Evolutionary conservation across 2,888 invertebrate genomes (phyloP).

Genomic region (Brenthis hecate): DNA sequence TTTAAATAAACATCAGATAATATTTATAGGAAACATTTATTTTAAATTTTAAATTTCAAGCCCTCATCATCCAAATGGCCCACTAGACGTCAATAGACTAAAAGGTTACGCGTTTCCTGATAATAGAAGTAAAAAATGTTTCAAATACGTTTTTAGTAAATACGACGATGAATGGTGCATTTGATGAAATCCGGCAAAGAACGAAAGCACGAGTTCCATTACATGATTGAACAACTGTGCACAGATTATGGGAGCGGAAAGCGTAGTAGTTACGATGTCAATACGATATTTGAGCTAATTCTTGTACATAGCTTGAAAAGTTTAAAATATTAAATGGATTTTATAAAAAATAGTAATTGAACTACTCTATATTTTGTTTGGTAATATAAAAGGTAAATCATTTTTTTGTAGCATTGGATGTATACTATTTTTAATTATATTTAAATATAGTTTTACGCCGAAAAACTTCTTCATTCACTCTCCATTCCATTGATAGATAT

Average conservation of each 20-base stretch:
- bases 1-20: not conserved
- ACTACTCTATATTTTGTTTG: too few relatives aligned
- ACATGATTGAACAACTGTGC: conserved; percentile 40
- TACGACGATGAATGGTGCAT: conserved; percentile 43
- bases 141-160: conserved; percentile 42
- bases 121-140: conserved; percentile 42
- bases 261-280: conserved; percentile 29
- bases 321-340: not conserved
- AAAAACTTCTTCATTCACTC: too few relatives aligned
- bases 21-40: not conserved
- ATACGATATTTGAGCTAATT: conserved; percentile 2
- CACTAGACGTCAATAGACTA: conserved; percentile 32
- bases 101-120: conserved; percentile 35
- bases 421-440: too few relatives aligned
- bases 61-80: conserved; percentile 30
- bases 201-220: conserved; percentile 45
- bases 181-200: conserved; percentile 45
- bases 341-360: too few relatives aligned
- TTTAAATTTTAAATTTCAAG: conserved; percentile 15
- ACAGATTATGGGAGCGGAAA: conserved; percentile 34
- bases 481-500: too few relatives aligned
- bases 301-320: conserved; percentile 7
- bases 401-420: too few relatives aligned
- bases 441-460: too few relatives aligned
- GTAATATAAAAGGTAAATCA: too few relatives aligned